Evolutionary conservation across 2,888 invertebrate species (phyloP), one percentile per base, ranked within the genome.

Genomic region (Melinaea marsaeus): DNA sequence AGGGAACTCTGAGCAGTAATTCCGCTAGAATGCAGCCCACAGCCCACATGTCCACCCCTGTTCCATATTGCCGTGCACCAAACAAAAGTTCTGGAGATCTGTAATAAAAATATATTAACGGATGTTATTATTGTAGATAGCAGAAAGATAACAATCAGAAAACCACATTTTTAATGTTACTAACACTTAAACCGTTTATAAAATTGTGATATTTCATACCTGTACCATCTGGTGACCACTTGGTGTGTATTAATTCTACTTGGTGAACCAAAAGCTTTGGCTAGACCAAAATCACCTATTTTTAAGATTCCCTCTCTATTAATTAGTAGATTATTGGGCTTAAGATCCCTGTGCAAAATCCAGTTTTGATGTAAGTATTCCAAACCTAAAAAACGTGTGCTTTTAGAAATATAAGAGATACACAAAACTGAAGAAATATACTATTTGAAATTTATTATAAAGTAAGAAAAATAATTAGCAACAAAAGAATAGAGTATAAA

Each of bases 11-110:
- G n/a, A 98, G 88, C 58, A 98, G 85, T 32, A 99, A 91, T 86
- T 99, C 99, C 0, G 98, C 99, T 68, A 99, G 85, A 78, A 99
- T 99, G 82, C 99, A 99, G 3, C 99, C 99, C 11, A 98, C 94
- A 3, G 99, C 99, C 99, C 99, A 99, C 92, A 99, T 98, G 80
- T 99, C 99, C 13, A 99, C 96, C 2, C 98, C 98, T 11, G 96
- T 96, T 13, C 98, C 96, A 85, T 99, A 99, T 78, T 97, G 96
- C 57, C 97, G 93, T 0, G 99, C 98, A 32, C 99, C 99, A 88
- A 96, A 99, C 47, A 99, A 88, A 42, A 99, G 88, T 84, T 99
- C 99, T 1, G 99, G 99, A 37, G 95, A 93, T 79, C 97, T 92
- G 74, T 45, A 79, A 77, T 35, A 61, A 6, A 11, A 37, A 37